Base-by-base conservation (phyloP, 2,113 vertebrate species). In the Myrmecophaga tridactyla region DNA sequence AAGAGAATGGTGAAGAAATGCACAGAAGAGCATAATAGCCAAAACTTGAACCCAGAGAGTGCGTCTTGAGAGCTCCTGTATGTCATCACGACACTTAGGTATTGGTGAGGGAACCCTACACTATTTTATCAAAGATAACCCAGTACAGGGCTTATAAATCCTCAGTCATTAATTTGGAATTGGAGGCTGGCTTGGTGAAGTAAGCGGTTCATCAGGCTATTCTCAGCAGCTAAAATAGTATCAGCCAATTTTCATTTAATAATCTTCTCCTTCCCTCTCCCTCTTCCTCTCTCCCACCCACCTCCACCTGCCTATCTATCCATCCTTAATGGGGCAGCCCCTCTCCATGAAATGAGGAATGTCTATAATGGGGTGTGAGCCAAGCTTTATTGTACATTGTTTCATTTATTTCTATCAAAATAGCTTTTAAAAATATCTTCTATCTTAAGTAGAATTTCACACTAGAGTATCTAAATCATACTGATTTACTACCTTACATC, bases 351-450 rank as follows among this genome's bases (percentile, higher is more conserved):
- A 89, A n/a, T 76, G 60, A 92, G 62, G n/a, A 15, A 1, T 87
- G 18, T 69, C 34, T 94, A 21, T 67, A 86, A 72, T 10, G 53
- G n/a, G 34, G 48, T 9, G 60, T 18, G 34, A 53, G 53, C 6
- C 62, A 87, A 93, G 21, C 51, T 95, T 92, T 87, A 84, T 84
- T 91, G 53, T 94, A 86, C 9, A 46, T 46, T 94, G n/a, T 89
- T 96, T 89, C 43, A 84, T 89, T 93, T 93, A 91, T 93, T 89
- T 94, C 39, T 92, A 86, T 94, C 82, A 95, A 94, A 92, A 83
- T 46, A 77, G 1, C 51, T 86, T 89, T 94, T 53, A 92, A 91
- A 95, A 86, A 81, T 62, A 75, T 53, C 25, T 89, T 81, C 27
- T 92, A 75, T 77, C 29, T 41, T 78, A 76, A 89, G 58, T 84